A percentile compares a stretch with the other conserved stretches of the same genome.
Conservation (phyloP, 92 coral and sea anemone species). For the Muricea muricata region DNA sequence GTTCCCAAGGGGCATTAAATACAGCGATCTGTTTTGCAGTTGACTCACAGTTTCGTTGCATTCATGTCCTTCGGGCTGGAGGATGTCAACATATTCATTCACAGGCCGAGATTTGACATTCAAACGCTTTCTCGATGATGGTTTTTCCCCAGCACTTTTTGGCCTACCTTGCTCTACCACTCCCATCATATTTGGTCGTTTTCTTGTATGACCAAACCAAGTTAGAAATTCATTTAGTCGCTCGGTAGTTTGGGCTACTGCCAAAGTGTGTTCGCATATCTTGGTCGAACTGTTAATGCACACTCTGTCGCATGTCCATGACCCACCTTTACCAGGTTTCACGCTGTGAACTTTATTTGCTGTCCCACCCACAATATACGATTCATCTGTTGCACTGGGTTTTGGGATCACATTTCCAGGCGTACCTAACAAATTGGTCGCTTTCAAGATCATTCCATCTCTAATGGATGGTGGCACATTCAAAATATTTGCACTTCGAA, state of each 20-base stretch:
- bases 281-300: slow-evolving; percentile 51
- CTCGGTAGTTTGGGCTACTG: slow-evolving; percentile 54
- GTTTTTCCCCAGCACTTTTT: slow-evolving; percentile 46
- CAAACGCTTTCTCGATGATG: slow-evolving; percentile 32
- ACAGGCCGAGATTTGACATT: slow-evolving; percentile 33
- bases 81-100: slow-evolving; percentile 37
- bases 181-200: slow-evolving; percentile 34
- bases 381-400: slow-evolving; percentile 58
- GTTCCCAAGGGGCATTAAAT: background rate
- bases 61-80: background rate
- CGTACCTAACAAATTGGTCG: slow-evolving; percentile 19
- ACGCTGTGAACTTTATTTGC: slow-evolving; percentile 54
- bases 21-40: background rate
- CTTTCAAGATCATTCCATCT: slow-evolving; percentile 44
- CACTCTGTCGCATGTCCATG: slow-evolving; percentile 39
- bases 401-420: slow-evolving; percentile 50
- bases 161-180: slow-evolving; percentile 49
- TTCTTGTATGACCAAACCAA: slow-evolving; percentile 36
- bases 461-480: slow-evolving; percentile 43
- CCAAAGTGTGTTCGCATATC: slow-evolving; percentile 55
- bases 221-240: slow-evolving; percentile 25
- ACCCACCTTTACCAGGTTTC: slow-evolving; percentile 60
- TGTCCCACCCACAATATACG: slow-evolving; percentile 53
- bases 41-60: background rate
- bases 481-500: background rate